phyloP scores from a whole-genome alignment of 1,140 invertebrate species.

The Nylanderia fulva region DNA sequence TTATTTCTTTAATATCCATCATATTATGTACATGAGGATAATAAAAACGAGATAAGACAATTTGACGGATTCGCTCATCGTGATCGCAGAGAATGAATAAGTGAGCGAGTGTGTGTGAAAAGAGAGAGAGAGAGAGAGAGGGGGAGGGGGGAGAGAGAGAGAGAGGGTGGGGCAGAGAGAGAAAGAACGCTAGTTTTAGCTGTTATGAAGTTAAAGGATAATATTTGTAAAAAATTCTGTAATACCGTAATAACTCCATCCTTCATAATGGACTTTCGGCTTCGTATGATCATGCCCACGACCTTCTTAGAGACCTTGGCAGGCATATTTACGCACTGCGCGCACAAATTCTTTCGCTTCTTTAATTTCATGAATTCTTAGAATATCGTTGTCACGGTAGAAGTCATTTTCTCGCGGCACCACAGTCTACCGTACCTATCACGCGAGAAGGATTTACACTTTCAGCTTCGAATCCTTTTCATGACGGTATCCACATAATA shows the following conservation, averaged over 20 bases:
- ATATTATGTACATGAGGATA: too few relatives aligned
- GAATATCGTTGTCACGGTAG: slow-evolving; percentile 67
- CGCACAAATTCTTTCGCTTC: slow-evolving; percentile 85
- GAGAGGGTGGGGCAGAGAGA: too few relatives aligned
- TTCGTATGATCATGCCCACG: slow-evolving; percentile 90
- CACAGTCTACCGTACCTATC: not conserved
- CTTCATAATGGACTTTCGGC: slow-evolving; percentile 90
- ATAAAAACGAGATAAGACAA: too few relatives aligned
- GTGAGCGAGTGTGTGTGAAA: too few relatives aligned
- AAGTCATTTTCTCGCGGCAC: slow-evolving; percentile 77
- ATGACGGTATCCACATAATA: slow-evolving; percentile 65
- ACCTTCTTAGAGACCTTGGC: slow-evolving; percentile 88
- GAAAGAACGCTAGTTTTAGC: too few relatives aligned
- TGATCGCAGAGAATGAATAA: too few relatives aligned
- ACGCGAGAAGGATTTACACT: slow-evolving; percentile 46
- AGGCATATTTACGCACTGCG: slow-evolving; percentile 87
- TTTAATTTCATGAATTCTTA: slow-evolving; percentile 85
- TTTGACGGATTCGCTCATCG: too few relatives aligned
- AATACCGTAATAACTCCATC: slow-evolving; percentile 91
- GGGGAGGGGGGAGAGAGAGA: too few relatives aligned
- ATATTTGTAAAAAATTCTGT: slow-evolving; percentile 59
- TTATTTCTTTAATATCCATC: too few relatives aligned
- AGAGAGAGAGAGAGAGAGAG: too few relatives aligned
- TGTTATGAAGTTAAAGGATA: not conserved
- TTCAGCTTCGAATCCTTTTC: slow-evolving; percentile 58